Percentiles rank a stretch among this genome's conserved stretches.
These are phyloP conservation scores for Dugesia japonica DNA, from an alignment of 2,888 invertebrate species.

Conservation along the genomic window DNA sequence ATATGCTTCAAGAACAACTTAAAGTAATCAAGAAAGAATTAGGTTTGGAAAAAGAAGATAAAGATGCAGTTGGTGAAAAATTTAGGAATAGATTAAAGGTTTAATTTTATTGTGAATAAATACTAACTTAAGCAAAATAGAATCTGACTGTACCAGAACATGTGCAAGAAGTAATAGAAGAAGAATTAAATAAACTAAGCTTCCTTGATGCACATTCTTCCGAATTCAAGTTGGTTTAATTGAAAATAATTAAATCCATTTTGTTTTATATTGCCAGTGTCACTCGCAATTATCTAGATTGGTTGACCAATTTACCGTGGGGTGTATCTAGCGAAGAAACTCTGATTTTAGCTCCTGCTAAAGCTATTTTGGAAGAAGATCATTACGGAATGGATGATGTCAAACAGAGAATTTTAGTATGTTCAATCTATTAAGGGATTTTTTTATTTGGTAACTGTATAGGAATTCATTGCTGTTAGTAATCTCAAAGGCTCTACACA, in stretches of 20 bases:
- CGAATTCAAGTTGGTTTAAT: slow-evolving; percentile 56
- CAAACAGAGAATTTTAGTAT: slow-evolving; percentile 71
- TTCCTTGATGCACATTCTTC: slow-evolving; percentile 93
- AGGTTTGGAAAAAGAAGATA: slow-evolving; percentile 94
- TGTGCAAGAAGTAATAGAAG: slow-evolving; percentile 81
- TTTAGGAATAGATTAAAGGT: slow-evolving; percentile 53
- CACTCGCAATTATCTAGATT: slow-evolving; percentile 95
- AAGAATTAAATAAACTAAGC: slow-evolving; percentile 79
- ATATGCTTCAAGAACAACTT: slow-evolving; percentile 87
- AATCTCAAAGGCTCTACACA: slow-evolving; percentile 74
- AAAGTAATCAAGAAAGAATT: slow-evolving; percentile 94
- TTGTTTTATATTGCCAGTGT: slow-evolving; percentile 55
- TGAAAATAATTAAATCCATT: too few relatives aligned
- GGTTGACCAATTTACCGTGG: slow-evolving; percentile 93
- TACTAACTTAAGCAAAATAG: slow-evolving; percentile 37
- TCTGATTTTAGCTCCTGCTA: slow-evolving; percentile 68
- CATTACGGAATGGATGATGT: slow-evolving; percentile 90
- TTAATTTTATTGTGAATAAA: neutral
- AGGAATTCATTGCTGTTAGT: slow-evolving; percentile 94
- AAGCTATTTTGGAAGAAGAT: slow-evolving; percentile 72
- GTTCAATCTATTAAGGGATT: slow-evolving; percentile 20
- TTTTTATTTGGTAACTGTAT: slow-evolving; percentile 35
- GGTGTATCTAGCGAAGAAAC: slow-evolving; percentile 79
- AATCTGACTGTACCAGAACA: slow-evolving; percentile 60
- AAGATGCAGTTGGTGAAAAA: slow-evolving; percentile 92